Evolutionary conservation across 2,113 vertebrate species (phyloP).

Genomic region (Clarias batrachus): DNA sequence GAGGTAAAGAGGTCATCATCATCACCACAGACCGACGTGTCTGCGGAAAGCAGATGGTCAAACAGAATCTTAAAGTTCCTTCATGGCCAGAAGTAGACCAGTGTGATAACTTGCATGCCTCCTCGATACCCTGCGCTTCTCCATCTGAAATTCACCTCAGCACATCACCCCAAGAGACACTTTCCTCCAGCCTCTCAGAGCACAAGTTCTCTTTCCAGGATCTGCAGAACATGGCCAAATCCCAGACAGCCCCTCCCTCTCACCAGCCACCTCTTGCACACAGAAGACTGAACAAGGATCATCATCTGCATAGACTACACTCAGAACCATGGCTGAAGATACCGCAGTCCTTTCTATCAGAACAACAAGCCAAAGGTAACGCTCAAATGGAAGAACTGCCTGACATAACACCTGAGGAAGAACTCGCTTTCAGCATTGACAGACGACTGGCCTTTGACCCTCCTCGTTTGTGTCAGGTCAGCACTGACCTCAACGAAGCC

Average conservation of each 20-base stretch:
- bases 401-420: conserved; percentile 68
- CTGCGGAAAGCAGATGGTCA: conserved; percentile 72
- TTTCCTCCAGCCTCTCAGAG: conserved; percentile 61
- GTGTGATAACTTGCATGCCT: conserved; percentile 48
- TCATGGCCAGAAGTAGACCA: conserved; percentile 61
- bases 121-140: conserved; percentile 65
- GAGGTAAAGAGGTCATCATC: conserved; percentile 92
- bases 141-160: conserved; percentile 81
- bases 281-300: conserved; percentile 54
- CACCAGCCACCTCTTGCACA: conserved; percentile 55
- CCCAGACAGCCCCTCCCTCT: conserved; percentile 69
- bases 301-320: conserved; percentile 70
- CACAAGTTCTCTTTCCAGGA: conserved; percentile 68
- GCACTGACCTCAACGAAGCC: conserved; percentile 71
- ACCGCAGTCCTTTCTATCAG: conserved; percentile 63
- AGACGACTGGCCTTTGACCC: conserved; percentile 60
- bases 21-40: conserved; percentile 79
- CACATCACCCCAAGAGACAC: conserved; percentile 59
- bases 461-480: conserved; percentile 67
- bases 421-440: conserved; percentile 65
- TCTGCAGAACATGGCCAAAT: conserved; percentile 44
- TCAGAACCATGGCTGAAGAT: conserved; percentile 82
- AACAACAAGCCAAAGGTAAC: conserved; percentile 66
- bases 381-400: conserved; percentile 71
- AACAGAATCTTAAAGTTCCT: conserved; percentile 79